A percentile compares a stretch with the other conserved stretches of the same genome.
phyloP scores from a whole-genome alignment of 2,888 invertebrate genomes.

The Diabrotica balteata region DNA sequence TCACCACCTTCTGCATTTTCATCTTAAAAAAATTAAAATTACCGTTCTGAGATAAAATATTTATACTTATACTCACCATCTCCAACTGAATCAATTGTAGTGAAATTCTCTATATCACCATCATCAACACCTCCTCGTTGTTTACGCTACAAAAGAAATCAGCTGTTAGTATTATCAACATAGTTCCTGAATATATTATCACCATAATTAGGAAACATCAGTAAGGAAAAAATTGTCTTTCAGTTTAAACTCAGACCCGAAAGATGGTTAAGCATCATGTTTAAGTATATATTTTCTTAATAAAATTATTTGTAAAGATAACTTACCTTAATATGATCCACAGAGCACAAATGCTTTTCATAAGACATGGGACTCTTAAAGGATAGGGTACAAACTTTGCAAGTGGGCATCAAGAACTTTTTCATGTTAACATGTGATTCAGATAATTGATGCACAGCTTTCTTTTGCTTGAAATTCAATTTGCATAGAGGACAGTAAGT shows the following conservation, averaged over 20 bases:
- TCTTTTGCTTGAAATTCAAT: slow-evolving; percentile 61
- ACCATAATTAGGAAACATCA: neutral
- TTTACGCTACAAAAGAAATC: slow-evolving; percentile 62
- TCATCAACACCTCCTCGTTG: slow-evolving; percentile 69
- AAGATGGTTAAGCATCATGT: slow-evolving; percentile 26
- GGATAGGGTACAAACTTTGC: slow-evolving; percentile 77
- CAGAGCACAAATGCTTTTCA: slow-evolving; percentile 82
- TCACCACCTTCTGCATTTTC: slow-evolving; percentile 30
- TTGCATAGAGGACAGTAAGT: slow-evolving; percentile 60
- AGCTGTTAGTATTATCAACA: neutral
- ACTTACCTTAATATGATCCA: slow-evolving; percentile 80
- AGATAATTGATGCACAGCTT: slow-evolving; percentile 79
- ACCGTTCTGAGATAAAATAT: slow-evolving; percentile 34
- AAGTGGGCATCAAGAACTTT: slow-evolving; percentile 83
- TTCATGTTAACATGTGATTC: slow-evolving; percentile 85
- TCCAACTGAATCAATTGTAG: slow-evolving; percentile 88
- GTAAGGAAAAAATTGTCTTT: slow-evolving; percentile 9
- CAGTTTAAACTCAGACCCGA: slow-evolving; percentile 22
- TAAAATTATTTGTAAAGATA: slow-evolving; percentile 1
- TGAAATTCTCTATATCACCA: slow-evolving; percentile 83
- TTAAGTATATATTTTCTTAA: neutral
- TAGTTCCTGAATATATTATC: neutral
- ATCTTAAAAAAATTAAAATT: slow-evolving; percentile 16
- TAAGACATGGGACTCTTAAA: slow-evolving; percentile 87
- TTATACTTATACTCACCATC: slow-evolving; percentile 56